Percentiles rank a stretch among this genome's conserved stretches.
phyloP scores from a whole-genome alignment of 2,113 vertebrate genomes.

The Carollia perspicillata region DNA sequence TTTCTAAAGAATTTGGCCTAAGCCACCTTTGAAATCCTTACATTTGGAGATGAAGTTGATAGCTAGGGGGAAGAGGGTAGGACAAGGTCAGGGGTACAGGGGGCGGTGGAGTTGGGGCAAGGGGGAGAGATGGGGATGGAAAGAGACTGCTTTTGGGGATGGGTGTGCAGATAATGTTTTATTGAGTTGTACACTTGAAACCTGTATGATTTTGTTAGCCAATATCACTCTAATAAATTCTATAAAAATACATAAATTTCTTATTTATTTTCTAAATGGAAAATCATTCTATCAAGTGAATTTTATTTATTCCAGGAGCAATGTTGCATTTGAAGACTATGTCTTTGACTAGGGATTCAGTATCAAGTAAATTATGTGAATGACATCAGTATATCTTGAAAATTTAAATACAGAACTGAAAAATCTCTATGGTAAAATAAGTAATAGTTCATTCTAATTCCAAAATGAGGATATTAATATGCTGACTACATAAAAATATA shows the following conservation, averaged over 20 bases:
- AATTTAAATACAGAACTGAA: neutral
- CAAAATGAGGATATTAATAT: neutral
- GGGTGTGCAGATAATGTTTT: too few species aligned
- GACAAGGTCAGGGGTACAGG: too few species aligned
- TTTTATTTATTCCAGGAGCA: neutral
- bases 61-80: too few species aligned
- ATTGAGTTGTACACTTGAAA: too few species aligned
- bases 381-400: neutral
- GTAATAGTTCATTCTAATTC: neutral
- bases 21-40: neutral
- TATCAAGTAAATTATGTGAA: neutral
- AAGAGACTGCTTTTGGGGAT: too few species aligned
- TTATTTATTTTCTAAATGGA: slow-evolving; percentile 20
- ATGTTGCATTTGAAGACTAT: neutral
- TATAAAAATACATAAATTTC: neutral
- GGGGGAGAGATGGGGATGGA: too few species aligned
- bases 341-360: neutral
- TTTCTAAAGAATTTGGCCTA: slow-evolving; percentile 9
- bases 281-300: neutral
- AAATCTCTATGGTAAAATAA: neutral
- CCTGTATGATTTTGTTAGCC: too few species aligned
- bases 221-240: too few species aligned
- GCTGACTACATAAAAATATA: neutral
- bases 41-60: slow-evolving; percentile 12
- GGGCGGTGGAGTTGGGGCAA: too few species aligned